These are phyloP conservation scores for Nycticorax nycticorax DNA, from an alignment of 2,113 vertebrate genomes.

Conservation along the genomic window DNA sequence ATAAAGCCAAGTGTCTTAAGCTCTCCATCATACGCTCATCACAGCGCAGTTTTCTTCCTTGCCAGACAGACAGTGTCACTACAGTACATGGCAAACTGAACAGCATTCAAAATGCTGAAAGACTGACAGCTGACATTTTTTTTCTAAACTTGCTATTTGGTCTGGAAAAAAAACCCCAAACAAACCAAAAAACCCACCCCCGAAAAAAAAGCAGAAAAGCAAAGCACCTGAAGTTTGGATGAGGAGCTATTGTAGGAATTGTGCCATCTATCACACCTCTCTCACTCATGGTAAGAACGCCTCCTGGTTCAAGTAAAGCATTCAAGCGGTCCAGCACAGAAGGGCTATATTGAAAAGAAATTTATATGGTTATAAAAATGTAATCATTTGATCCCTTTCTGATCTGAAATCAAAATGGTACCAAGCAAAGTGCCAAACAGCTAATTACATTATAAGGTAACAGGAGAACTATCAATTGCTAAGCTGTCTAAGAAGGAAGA, in stretches of 20 bases:
- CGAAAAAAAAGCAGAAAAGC: neutral
- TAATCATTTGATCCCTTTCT: neutral
- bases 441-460: neutral
- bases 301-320: conserved; percentile 92
- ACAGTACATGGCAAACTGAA: neutral
- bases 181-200: too few species aligned
- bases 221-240: conserved; percentile 93
- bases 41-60: neutral
- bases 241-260: conserved; percentile 84
- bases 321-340: conserved; percentile 97
- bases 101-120: neutral
- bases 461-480: neutral
- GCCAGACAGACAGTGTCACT: neutral
- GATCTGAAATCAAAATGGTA: neutral
- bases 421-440: neutral
- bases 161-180: too few species aligned
- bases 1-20: neutral
- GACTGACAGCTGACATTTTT: neutral
- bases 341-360: conserved; percentile 77
- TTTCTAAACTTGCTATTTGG: neutral
- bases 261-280: conserved; percentile 92
- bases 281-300: conserved; percentile 92
- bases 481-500: neutral
- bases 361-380: neutral
- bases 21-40: neutral